phyloP scores from a whole-genome alignment of 2,113 vertebrate genomes.

The Xenus cinereus region DNA sequence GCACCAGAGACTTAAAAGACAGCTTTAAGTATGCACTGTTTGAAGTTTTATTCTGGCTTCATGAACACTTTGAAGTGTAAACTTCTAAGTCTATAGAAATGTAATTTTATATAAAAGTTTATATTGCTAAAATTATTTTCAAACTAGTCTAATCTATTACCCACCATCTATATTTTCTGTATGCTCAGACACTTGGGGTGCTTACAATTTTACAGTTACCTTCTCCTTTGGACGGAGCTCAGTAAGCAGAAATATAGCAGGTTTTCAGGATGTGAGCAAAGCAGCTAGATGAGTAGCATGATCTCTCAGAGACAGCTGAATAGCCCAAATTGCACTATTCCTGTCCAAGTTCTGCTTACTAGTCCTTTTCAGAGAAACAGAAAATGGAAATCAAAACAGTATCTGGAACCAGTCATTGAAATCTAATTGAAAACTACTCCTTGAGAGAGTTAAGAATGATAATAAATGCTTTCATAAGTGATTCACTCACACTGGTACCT shows the following conservation, averaged over 20 bases:
- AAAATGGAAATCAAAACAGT: not conserved
- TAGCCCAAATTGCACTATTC: not conserved
- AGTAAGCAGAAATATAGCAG: not conserved
- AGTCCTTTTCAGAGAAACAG: not conserved
- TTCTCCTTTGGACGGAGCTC: not conserved
- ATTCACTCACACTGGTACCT: fast-evolving
- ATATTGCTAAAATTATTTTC: not conserved
- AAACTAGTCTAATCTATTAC: not conserved
- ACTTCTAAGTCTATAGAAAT: not conserved
- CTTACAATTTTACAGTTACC: not conserved
- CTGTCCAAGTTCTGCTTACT: not conserved
- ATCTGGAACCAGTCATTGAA: not conserved
- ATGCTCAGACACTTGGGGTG: not conserved
- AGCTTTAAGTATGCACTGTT: not conserved
- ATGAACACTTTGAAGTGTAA: not conserved
- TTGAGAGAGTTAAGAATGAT: not conserved
- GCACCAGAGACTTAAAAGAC: not conserved
- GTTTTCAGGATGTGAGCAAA: not conserved
- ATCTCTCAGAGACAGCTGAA: not conserved
- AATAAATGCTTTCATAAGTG: not conserved
- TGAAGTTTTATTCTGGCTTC: not conserved
- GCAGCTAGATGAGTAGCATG: not conserved
- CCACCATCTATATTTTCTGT: not conserved
- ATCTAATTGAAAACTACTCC: not conserved
- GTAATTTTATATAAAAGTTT: not conserved